phyloP scores from a whole-genome alignment of 2,113 vertebrate genomes.

The Anas platyrhynchos region DNA sequence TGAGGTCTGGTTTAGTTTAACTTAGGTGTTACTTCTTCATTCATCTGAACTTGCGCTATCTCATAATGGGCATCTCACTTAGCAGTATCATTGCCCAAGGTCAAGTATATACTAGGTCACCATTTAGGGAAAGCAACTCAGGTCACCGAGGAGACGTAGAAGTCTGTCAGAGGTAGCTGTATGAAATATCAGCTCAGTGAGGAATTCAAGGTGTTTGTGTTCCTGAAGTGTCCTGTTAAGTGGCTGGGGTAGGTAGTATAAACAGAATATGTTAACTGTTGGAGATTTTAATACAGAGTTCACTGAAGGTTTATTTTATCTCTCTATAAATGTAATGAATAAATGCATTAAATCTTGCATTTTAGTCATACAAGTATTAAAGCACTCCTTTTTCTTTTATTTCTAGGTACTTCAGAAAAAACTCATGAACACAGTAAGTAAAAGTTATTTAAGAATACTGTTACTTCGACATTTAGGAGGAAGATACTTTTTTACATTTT shows the following conservation, averaged over 20 bases:
- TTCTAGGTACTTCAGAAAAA: slow-evolving; percentile 63
- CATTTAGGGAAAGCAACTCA: background rate
- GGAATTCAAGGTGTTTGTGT: background rate
- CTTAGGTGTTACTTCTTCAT: background rate
- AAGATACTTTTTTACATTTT: background rate
- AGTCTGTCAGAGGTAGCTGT: background rate
- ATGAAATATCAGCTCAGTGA: background rate
- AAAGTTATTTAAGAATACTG: background rate
- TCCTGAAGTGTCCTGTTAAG: background rate
- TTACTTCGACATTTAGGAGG: background rate
- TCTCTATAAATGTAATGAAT: background rate
- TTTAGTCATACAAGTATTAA: background rate
- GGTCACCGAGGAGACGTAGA: rapidly evolving
- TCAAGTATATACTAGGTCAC: background rate
- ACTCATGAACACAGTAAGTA: slow-evolving; percentile 63
- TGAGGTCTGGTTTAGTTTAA: background rate
- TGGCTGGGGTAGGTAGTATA: background rate
- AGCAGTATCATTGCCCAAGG: background rate
- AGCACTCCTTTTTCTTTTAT: background rate
- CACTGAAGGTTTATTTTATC: background rate
- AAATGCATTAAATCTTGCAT: background rate
- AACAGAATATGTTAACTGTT: background rate
- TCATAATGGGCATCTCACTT: background rate
- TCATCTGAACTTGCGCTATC: background rate
- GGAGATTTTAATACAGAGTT: background rate